A percentile compares a stretch with the other conserved stretches of the same genome.
Conservation (phyloP, 2,113 vertebrate genomes). For the Lanius ludovicianus region DNA sequence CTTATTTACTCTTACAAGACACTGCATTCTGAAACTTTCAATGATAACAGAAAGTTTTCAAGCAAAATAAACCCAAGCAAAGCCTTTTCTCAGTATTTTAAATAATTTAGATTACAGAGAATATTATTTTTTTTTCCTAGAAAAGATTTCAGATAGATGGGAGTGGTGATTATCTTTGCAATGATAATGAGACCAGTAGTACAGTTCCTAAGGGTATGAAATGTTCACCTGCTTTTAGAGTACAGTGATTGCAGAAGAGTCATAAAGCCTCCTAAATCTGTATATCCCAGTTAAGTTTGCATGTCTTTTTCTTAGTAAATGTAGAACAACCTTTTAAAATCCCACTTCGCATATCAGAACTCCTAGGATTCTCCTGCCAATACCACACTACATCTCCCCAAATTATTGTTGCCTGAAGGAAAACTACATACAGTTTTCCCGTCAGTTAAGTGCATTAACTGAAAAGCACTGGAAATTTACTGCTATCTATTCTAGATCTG, state of each 20-base stretch:
- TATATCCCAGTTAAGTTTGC: background rate
- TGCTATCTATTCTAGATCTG: background rate
- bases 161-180: slow-evolving; percentile 10
- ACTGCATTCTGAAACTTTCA: background rate
- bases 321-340: slow-evolving; percentile 18
- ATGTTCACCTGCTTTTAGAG: slow-evolving; percentile 41
- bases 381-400: background rate
- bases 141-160: background rate
- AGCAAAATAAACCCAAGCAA: background rate
- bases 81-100: background rate
- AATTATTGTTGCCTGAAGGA: background rate
- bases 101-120: background rate
- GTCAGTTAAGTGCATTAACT: background rate
- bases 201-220: slow-evolving; percentile 58
- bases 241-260: background rate
- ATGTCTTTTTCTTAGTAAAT: background rate
- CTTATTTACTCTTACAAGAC: background rate
- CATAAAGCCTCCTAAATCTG: slow-evolving; percentile 16
- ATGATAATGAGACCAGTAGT: slow-evolving; percentile 56
- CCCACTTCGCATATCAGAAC: background rate
- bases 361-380: background rate
- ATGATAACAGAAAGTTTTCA: background rate
- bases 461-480: background rate
- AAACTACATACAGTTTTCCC: background rate
- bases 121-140: background rate